Evolutionary conservation across 2,797 vertebrate genomes (phyloP).

Genomic region (Aythya fuligula): DNA sequence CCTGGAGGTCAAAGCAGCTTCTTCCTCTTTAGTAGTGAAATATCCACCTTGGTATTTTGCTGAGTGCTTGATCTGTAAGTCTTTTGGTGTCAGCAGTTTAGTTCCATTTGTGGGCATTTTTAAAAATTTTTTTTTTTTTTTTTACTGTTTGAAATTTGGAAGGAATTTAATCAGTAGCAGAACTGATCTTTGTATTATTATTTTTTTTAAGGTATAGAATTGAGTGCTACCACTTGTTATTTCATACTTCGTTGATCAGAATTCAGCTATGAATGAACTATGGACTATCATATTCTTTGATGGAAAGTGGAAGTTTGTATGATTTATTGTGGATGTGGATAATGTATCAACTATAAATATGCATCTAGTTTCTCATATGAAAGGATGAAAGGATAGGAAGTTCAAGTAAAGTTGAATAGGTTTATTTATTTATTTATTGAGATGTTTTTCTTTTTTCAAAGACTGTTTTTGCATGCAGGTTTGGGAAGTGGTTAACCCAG

Average conservation of each 20-base stretch:
- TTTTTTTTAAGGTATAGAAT: neutral
- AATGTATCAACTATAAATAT: neutral
- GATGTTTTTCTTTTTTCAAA: neutral
- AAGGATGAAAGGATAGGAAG: neutral
- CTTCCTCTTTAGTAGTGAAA: neutral
- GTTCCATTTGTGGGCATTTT: neutral
- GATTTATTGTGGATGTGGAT: neutral
- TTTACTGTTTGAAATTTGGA: neutral
- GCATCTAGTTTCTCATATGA: neutral
- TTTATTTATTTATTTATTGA: neutral
- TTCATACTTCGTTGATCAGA: neutral
- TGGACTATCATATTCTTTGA: neutral
- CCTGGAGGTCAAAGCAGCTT: neutral
- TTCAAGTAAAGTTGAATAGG: neutral
- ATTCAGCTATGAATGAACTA: neutral
- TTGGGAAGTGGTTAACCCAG: neutral
- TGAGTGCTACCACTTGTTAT: neutral
- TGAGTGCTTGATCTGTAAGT: neutral
- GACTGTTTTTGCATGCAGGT: neutral
- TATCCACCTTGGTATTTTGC: neutral
- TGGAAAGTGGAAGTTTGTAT: neutral
- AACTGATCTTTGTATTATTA: neutral
- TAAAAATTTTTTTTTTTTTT: neutral
- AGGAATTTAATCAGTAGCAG: neutral
- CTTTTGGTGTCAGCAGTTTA: neutral